phyloP scores from a whole-genome alignment of 92 coral and sea anemone genomes.

The Porites cylindrica region DNA sequence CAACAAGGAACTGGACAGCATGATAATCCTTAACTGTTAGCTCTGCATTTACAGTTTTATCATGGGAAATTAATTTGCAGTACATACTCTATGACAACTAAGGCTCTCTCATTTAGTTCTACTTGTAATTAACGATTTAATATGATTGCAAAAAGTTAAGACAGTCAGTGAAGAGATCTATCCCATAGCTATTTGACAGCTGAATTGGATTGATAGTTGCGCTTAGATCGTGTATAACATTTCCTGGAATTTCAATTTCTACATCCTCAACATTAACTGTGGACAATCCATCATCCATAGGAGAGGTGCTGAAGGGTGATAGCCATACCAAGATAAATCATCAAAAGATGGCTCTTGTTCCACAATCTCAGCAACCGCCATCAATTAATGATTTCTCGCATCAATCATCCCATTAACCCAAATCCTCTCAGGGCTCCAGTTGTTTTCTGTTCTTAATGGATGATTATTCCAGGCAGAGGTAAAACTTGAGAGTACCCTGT shows the following conservation, averaged over 20 bases:
- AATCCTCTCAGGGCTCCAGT: slow-evolving; percentile 65
- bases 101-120: not conserved
- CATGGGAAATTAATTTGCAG: not conserved
- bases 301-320: slow-evolving; percentile 21
- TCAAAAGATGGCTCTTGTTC: slow-evolving; percentile 16
- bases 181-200: slow-evolving; percentile 33
- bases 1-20: not conserved
- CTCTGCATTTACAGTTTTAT: not conserved
- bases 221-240: slow-evolving; percentile 5
- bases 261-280: slow-evolving; percentile 56
- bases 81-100: not conserved
- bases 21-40: not conserved
- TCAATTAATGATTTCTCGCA: slow-evolving; percentile 43
- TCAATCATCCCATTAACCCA: slow-evolving; percentile 62
- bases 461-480: slow-evolving; percentile 67
- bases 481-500: slow-evolving; percentile 51
- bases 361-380: slow-evolving; percentile 40
- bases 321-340: slow-evolving; percentile 10
- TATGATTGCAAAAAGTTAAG: slow-evolving; percentile 43
- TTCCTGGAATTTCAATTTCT: slow-evolving; percentile 21
- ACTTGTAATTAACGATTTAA: not conserved
- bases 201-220: slow-evolving; percentile 28
- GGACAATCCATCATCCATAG: not conserved
- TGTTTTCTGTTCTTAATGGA: slow-evolving; percentile 62
- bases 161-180: slow-evolving; percentile 33